Evolutionary conservation across 2,113 vertebrate genomes (phyloP), one percentile per base, ranked within the genome.

Genomic region (Spea multiplicata): DNA sequence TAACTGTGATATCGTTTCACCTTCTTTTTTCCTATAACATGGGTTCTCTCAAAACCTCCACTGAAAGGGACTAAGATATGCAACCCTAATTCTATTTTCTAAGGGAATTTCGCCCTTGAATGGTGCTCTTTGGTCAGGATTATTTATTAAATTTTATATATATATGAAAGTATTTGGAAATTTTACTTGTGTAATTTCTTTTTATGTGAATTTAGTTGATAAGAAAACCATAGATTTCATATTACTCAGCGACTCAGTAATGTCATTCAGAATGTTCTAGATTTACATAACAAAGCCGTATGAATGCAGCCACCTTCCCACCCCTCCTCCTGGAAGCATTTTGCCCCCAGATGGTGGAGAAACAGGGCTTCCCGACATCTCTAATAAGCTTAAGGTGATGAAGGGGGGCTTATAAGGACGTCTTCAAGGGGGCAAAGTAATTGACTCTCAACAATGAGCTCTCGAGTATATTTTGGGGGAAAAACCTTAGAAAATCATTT

Each of bases 81-180:
- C 94, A 93, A 90, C 89, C 76, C 93, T 94, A 94, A 93, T 91
- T 87, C 91, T 93, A 94, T 92, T 95, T 94, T 92, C 86, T 90
- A 91, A 88, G 92, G 92, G 93, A 91, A 82, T 89, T 85, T 85
- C 86, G 70, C 90, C 93, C 89, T 91, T 89, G 91, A 92, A 96
- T 95, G 96, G 95, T 97, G 96, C 95, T 98, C 95, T 94, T 94
- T 94, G 91, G 93, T 95, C 93, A 93, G 92, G 93, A 93, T 94
- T 95, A 93, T 93, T 95, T 94, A 94, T 93, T 93, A 91, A 92
- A 93, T 91, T 94, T 95, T 93, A 91, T 94, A 93, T 30, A 30
- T 84, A 86, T 93, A 90, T 93, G 91, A 86, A 92, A 93, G 85
- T 92, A 92, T 92, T 92, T 90, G 90, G 89, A 88, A 91, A 92